Evolutionary conservation across 2,888 invertebrate genomes (phyloP), one percentile per base, ranked within the genome.

Genomic region (Sicus ferrugineus): DNA sequence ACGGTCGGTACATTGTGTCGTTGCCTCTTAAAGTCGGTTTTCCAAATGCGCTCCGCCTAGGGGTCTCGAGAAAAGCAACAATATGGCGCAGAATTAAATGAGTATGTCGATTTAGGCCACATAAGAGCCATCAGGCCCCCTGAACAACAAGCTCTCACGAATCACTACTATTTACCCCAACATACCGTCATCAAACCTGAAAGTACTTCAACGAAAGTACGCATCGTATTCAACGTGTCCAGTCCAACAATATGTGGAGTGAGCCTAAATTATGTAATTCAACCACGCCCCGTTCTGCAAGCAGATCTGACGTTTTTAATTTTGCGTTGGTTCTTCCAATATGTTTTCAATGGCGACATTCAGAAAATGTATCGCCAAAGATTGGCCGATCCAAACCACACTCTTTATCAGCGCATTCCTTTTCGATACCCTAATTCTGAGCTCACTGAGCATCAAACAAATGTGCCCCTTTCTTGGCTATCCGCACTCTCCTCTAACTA

Each of bases 401-500:
- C 23, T 34, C 56, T 28, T 4, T 66, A 56, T 11, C 54, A 54
- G 42, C 16, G 65, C 23, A 66, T 66, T n/a, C 38, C 54, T 1
- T 65, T 65, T 11, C 65, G 65, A 3, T 23, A 65, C 5, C 26
- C 19, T 56, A 69, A 58, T 4, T 67, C 67, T 50, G 70, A 67
- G 6, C 61, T 66, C 6, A 71, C 56, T 31, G n/a, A n/a, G n/a
- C n/a, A n/a, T n/a, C n/a, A n/a, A n/a, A n/a, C n/a, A n/a, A n/a
- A n/a, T 71, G 69, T 54, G 71, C 69, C 11, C 67, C 71, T 3
- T 69, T 62, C 50, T 34, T 69, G 16, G 67, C 69, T 3, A 67
- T 69, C 1, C 62, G 73, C 4, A 70, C 68, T 5, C 34, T 73
- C 3, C 34, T 46, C 21, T 69, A 66, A 14, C 30, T 73, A 2